These are phyloP conservation scores for Holacanthella duospinosa DNA, from an alignment of 2,888 invertebrate genomes.

Conservation along the genomic window DNA sequence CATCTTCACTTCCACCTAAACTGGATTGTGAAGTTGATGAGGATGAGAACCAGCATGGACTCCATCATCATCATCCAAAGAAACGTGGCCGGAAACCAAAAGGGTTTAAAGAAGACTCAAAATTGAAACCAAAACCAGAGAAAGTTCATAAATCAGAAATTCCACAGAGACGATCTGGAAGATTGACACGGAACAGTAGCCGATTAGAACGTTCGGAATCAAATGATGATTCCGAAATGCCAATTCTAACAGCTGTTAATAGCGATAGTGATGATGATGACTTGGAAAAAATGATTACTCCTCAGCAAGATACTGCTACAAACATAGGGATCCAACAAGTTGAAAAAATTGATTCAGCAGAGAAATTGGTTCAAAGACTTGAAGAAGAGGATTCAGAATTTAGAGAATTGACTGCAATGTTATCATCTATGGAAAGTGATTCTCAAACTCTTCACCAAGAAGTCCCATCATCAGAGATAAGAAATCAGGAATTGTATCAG, in stretches of 20 bases:
- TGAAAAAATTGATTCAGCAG: not conserved
- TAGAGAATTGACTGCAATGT: constrained; percentile 34
- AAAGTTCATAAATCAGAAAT: not conserved
- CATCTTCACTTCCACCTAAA: constrained; percentile 24
- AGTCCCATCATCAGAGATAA: not conserved
- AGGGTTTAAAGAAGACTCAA: not conserved
- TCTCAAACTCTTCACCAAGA: not conserved
- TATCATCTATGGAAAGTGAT: constrained; percentile 36
- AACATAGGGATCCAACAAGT: constrained; percentile 10
- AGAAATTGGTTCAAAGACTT: constrained; percentile 4
- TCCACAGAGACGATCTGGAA: constrained; percentile 17
- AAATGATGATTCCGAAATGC: constrained; percentile 18
- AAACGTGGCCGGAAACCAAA: constrained; percentile 30
- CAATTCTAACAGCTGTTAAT: constrained; percentile 3
- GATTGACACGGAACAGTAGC: constrained; percentile 22
- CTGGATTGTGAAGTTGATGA: constrained; percentile 10
- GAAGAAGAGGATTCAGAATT: constrained; percentile 36
- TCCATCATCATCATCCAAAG: constrained; percentile 13
- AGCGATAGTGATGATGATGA: not conserved
- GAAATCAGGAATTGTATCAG: constrained; percentile 8
- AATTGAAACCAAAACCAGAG: not conserved
- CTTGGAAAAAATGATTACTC: not conserved
- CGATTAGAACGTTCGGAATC: constrained; percentile 18
- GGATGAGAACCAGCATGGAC: not conserved
- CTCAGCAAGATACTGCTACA: not conserved